Evolutionary conservation across 2,113 vertebrate species (phyloP), one percentile per base, ranked within the genome.

Genomic region (Cnemophilus loriae): DNA sequence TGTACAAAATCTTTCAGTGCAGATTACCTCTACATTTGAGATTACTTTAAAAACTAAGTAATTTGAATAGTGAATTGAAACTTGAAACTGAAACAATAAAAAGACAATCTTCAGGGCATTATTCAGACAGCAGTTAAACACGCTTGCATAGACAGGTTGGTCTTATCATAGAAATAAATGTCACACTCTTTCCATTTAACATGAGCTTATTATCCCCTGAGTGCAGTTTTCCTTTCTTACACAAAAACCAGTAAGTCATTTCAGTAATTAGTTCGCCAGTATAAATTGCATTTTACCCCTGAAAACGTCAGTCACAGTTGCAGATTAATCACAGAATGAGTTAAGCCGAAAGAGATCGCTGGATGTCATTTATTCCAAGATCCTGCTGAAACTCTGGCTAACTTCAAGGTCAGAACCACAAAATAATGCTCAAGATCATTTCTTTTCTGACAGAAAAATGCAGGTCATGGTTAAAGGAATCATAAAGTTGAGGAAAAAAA

Each of bases 21-120:
- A 73, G 37, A 89, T 44, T 69, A 69, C 75, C 73, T 71, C 44
- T 55, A 76, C 71, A 60, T 71, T 68, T 76, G 35, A 90, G 47
- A 71, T 76, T 82, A 82, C 46, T 74, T 70, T 7, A 93, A 84
- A 85, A 78, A 67, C 14, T 7, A 60, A 76, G 70, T 37, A 33
- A 83, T 90, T 70, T 50, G 53, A 93, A 89, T 9, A 17, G 30
- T 60, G 87, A 87, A 91, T 37, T 76, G 78, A 89, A 95, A 89
- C n/a, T 64, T 60, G 52, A 90, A 95, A 87, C 77, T 78, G 73
- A 83, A 96, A 94, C 59, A 95, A 83, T 94, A 88, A 49, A 85
- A 87, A 89, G 65, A 44, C 46, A 55, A 55, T 71, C 81, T 91
- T 84, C n/a, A 57, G 65, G 27, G 41, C 84, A 76, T 93, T 94